phyloP scores from a whole-genome alignment of 2,888 invertebrate species.

The Cerceris rybyensis region DNA sequence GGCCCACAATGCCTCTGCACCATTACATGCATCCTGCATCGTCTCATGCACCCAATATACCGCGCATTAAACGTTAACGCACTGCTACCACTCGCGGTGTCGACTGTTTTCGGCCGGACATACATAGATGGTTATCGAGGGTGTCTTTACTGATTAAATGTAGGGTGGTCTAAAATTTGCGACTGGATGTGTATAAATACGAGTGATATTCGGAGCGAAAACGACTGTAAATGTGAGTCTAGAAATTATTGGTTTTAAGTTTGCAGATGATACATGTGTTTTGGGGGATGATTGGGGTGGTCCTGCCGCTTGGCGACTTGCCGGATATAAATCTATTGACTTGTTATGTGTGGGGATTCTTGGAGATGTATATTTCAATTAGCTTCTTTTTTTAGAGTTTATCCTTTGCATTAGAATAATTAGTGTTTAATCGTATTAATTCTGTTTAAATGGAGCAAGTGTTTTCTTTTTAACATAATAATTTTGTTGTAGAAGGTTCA shows the following conservation, averaged over 20 bases:
- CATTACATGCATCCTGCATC: conserved; percentile 57
- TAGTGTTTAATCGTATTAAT: too few relatives aligned
- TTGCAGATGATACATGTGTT: too few relatives aligned
- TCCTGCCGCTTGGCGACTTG: too few relatives aligned
- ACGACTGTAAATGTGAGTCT: too few relatives aligned
- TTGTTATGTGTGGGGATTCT: too few relatives aligned
- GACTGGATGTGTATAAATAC: conserved; percentile 34
- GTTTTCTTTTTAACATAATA: neutral
- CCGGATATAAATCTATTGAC: too few relatives aligned
- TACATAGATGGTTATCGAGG: conserved; percentile 13
- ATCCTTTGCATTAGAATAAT: too few relatives aligned
- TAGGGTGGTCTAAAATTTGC: conserved; percentile 43
- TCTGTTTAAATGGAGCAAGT: too few relatives aligned
- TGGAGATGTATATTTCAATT: too few relatives aligned
- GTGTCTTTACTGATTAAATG: conserved; percentile 58
- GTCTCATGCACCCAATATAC: conserved; percentile 35
- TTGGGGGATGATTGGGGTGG: too few relatives aligned
- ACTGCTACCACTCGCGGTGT: conserved; percentile 32
- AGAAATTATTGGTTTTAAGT: too few relatives aligned
- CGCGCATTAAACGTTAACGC: conserved; percentile 55
- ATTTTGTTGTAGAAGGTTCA: neutral
- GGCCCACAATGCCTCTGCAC: conserved; percentile 64
- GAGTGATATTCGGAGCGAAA: neutral
- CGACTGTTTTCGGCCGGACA: conserved; percentile 58
- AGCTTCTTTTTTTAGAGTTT: too few relatives aligned